Evolutionary conservation across 2,888 invertebrate species (phyloP).

Genomic region (Bellardia bayeri): DNA sequence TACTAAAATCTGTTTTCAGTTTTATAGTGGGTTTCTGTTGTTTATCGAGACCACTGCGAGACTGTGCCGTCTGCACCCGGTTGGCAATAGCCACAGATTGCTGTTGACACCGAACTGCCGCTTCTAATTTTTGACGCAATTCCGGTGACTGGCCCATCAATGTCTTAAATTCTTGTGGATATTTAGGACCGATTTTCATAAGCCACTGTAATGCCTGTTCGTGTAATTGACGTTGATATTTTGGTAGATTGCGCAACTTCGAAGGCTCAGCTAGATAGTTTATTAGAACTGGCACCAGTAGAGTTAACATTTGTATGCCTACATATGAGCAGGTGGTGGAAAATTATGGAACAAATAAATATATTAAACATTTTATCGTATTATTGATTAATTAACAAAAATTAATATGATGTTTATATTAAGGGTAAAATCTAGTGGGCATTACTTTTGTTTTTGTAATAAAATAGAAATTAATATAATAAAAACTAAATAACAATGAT

Average conservation of each 20-base stretch:
- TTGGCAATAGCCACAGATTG: constrained; percentile 85
- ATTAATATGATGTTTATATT: not conserved
- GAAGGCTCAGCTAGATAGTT: constrained; percentile 91
- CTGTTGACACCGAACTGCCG: constrained; percentile 91
- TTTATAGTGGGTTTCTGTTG: constrained; percentile 91
- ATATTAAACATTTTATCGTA: not conserved
- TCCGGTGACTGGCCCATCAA: constrained; percentile 94
- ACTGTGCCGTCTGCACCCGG: constrained; percentile 85
- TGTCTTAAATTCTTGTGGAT: constrained; percentile 96
- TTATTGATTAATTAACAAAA: not conserved
- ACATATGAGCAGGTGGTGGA: constrained; percentile 60
- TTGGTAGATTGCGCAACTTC: constrained; percentile 86
- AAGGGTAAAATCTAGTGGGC: constrained; percentile 8
- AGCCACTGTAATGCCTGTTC: constrained; percentile 95
- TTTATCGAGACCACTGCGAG: constrained; percentile 80
- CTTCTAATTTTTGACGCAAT: constrained; percentile 92
- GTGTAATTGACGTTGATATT: constrained; percentile 90
- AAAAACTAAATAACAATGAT: constrained; percentile 6
- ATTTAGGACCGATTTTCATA: constrained; percentile 95
- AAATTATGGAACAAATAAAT: not conserved
- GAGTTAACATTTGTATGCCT: constrained; percentile 95
- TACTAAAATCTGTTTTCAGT: constrained; percentile 97
- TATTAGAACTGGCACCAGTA: constrained; percentile 95
- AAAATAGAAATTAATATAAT: constrained; percentile 16
- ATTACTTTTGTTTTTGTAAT: not conserved